Evolutionary conservation across 2,797 vertebrate species (phyloP).

Genomic region (Macropodus opercularis): DNA sequence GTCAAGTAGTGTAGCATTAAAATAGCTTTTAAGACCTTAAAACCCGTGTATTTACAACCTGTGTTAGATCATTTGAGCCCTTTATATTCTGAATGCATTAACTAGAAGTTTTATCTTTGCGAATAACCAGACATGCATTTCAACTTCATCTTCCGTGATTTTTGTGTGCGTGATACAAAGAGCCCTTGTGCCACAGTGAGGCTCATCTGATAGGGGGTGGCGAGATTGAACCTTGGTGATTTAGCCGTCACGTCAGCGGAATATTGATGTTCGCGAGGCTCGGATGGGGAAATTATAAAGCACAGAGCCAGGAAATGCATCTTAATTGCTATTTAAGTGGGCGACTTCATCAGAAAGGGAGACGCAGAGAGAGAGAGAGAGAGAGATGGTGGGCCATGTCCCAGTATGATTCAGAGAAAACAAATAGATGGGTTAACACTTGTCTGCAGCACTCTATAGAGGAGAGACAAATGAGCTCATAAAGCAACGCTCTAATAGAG

Average conservation of each 20-base stretch:
- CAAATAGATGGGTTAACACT: conserved; percentile 74
- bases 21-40: background rate
- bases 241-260: conserved; percentile 71
- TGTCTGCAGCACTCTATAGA: conserved; percentile 70
- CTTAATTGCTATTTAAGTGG: conserved; percentile 82
- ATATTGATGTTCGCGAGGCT: conserved; percentile 75
- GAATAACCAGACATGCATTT: background rate
- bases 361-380: conserved; percentile 66
- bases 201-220: conserved; percentile 51
- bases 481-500: conserved; percentile 69
- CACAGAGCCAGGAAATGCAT: conserved; percentile 77
- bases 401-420: conserved; percentile 63
- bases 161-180: conserved; percentile 8
- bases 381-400: conserved; percentile 68
- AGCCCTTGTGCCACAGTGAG: conserved; percentile 42
- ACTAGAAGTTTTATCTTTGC: background rate
- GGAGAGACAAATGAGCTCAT: conserved; percentile 77
- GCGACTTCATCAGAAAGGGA: conserved; percentile 75
- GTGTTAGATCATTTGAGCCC: background rate
- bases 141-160: conserved; percentile 9
- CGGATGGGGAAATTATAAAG: conserved; percentile 76
- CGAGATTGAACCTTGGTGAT: conserved; percentile 67
- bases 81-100: background rate
- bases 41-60: background rate
- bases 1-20: conserved; percentile 2